Evolutionary conservation across 2,888 invertebrate species (phyloP).

Genomic region (Orgyia antiqua): DNA sequence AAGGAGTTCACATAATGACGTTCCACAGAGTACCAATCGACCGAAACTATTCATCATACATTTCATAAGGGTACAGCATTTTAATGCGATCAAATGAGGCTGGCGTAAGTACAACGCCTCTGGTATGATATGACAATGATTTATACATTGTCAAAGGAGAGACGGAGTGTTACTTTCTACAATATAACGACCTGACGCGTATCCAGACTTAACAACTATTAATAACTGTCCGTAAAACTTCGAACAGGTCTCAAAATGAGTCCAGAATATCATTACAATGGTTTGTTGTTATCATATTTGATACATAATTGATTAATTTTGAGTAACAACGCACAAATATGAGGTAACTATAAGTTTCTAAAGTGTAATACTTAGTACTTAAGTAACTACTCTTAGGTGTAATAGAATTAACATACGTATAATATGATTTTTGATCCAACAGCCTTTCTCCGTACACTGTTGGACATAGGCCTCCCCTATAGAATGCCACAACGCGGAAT

Average conservation of each 20-base stretch:
- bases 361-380: no score
- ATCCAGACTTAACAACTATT: constrained; percentile 31
- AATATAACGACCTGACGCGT: constrained; percentile 35
- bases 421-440: no score
- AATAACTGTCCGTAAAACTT: constrained; percentile 31
- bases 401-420: no score
- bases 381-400: no score
- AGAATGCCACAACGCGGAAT: no score
- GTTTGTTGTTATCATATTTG: constrained; percentile 15
- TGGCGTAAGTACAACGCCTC: constrained; percentile 32
- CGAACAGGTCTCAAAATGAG: constrained; percentile 17
- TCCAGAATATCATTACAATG: constrained; percentile 27
- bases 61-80: constrained; percentile 23
- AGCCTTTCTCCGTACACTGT: no score
- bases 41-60: constrained; percentile 24
- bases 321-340: no score
- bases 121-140: constrained; percentile 49
- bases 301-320: constrained; percentile 26
- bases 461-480: no score
- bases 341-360: no score
- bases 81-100: constrained; percentile 36
- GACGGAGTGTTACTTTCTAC: constrained; percentile 38
- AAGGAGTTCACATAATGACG: constrained; percentile 11
- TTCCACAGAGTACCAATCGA: constrained; percentile 20
- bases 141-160: constrained; percentile 34